Evolutionary conservation across 2,113 vertebrate genomes (phyloP).

Genomic region (Tricholaema leucomelas): DNA sequence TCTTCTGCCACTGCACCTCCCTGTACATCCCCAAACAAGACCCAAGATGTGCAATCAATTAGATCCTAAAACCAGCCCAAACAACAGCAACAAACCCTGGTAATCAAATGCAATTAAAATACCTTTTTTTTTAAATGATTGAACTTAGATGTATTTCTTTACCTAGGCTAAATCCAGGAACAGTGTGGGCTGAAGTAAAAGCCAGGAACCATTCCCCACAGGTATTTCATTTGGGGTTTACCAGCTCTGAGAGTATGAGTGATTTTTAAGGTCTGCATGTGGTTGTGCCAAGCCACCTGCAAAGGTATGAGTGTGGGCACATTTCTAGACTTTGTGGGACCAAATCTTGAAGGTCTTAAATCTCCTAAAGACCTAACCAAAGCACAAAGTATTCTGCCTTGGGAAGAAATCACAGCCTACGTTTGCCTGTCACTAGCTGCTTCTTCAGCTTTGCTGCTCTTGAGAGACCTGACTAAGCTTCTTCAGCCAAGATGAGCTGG

Average conservation of each 20-base stretch:
- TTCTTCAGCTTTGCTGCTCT: neutral
- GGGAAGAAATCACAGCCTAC: neutral
- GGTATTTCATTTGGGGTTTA: neutral
- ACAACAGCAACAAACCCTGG: neutral
- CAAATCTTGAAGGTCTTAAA: neutral
- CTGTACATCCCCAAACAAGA: neutral
- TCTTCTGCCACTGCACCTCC: neutral
- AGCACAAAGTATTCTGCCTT: neutral
- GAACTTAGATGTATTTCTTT: neutral
- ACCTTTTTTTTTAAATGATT: neutral
- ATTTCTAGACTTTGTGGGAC: neutral
- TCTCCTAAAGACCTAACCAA: neutral
- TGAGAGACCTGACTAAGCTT: neutral
- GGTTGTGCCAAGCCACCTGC: neutral
- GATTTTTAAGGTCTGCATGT: neutral
- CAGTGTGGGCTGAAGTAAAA: neutral
- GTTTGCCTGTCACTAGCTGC: neutral
- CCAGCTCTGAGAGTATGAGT: neutral
- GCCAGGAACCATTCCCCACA: neutral
- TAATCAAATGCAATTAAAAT: neutral
- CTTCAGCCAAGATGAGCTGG: slow-evolving; percentile 23
- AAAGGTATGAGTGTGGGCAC: neutral
- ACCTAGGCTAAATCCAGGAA: neutral
- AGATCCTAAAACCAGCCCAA: fast-evolving
- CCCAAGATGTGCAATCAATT: neutral